These are phyloP conservation scores for Sander lucioperca DNA, from an alignment of 2,113 vertebrate species.

Conservation along the genomic window DNA sequence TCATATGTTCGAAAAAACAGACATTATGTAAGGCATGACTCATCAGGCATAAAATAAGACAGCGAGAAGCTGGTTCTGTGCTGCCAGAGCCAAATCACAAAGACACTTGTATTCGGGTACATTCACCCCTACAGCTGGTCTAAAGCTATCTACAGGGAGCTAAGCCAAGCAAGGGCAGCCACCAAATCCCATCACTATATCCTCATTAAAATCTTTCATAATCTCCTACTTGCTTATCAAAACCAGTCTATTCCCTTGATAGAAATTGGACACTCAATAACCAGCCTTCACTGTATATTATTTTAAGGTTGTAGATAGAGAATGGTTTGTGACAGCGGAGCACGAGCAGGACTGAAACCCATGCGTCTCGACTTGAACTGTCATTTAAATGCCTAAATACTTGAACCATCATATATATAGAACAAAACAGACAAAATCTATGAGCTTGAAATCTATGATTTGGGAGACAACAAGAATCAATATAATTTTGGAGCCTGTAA, in stretches of 20 bases:
- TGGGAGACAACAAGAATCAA: neutral
- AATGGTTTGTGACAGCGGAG: neutral
- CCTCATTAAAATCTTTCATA: conserved; percentile 35
- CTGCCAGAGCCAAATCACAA: conserved; percentile 57
- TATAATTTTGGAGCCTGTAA: neutral
- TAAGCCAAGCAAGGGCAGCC: conserved; percentile 26
- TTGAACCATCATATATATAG: neutral
- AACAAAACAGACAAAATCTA: neutral
- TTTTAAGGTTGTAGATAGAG: neutral
- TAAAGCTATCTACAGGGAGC: conserved; percentile 27
- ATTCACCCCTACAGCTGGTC: conserved; percentile 40
- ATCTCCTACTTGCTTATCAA: conserved; percentile 22
- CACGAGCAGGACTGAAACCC: neutral
- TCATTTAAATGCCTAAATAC: neutral
- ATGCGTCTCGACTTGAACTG: neutral
- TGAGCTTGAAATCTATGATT: neutral
- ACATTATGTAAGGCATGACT: conserved; percentile 80
- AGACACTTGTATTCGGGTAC: conserved; percentile 20
- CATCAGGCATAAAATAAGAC: conserved; percentile 70
- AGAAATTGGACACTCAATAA: neutral
- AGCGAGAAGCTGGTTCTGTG: conserved; percentile 45
- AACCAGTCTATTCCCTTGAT: neutral
- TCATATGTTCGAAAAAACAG: conserved; percentile 57
- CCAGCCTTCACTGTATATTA: conserved; percentile 1
- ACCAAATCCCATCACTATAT: conserved; percentile 38